These are phyloP conservation scores for Whitmania pigra DNA, from an alignment of 1,140 invertebrate species.

Conservation along the genomic window DNA sequence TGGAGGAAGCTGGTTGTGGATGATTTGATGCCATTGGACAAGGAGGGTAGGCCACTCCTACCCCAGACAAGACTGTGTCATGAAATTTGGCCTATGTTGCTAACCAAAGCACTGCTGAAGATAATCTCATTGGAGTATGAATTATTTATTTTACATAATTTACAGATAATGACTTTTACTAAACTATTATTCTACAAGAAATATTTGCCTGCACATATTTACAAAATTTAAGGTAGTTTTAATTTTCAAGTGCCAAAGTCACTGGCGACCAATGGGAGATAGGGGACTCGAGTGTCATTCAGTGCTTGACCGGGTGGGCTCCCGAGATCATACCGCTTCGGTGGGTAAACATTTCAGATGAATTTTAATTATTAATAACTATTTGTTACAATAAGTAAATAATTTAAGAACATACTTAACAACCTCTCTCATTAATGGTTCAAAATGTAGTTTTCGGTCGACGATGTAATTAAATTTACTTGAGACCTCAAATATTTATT, in stretches of 20 bases:
- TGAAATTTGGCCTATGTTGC: conserved; percentile 43
- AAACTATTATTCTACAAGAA: background rate
- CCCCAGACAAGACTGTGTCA: conserved; percentile 34
- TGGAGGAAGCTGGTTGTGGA: conserved; percentile 44
- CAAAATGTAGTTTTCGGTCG: no score
- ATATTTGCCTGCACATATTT: background rate
- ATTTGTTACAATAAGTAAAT: no score
- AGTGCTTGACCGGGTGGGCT: conserved; percentile 41
- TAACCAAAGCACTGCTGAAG: conserved; percentile 42
- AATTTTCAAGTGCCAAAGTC: conserved; percentile 34
- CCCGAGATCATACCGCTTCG: conserved; percentile 41
- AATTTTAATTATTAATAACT: no score
- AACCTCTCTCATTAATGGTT: no score
- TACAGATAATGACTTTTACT: background rate
- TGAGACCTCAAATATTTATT: no score
- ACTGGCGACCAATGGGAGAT: conserved; percentile 36
- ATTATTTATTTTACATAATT: background rate
- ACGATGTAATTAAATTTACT: no score
- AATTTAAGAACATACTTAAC: no score
- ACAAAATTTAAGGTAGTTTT: background rate
- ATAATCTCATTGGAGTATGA: conserved; percentile 42
- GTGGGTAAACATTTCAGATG: conserved; percentile 25
- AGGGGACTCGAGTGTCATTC: conserved; percentile 40
- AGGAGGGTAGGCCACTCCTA: conserved; percentile 36
- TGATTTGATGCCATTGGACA: conserved; percentile 41